Base-by-base conservation (phyloP, 1,140 invertebrate genomes). In the Scaptomyza graminum region DNA sequence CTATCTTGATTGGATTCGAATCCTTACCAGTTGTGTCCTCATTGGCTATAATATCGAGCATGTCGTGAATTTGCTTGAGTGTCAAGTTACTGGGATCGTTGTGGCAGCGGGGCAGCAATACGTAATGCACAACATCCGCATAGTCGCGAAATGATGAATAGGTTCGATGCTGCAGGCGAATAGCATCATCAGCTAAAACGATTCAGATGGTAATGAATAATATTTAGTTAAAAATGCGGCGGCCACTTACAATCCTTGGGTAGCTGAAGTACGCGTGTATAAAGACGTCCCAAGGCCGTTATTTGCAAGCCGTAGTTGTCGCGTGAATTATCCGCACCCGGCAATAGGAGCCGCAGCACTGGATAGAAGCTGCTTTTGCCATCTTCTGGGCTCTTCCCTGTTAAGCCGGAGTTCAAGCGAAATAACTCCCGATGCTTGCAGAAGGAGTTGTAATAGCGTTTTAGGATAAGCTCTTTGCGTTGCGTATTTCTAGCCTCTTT, bases 321-420 rank as follows among this genome's bases (percentile, higher is more conserved):
- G 65, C 95, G 92, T 49, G 94, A 92, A 63, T 93, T 93, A 74
- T 96, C 97, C 9, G 94, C 90, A 43, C 93, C 90, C 6, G 96
- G 96, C 5, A 97, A 76, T 7, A 97, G 88, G 12, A 97, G 92
- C 71, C 97, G 92, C 66, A 97, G 90, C 6, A 95, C 92, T 18
- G 95, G 93, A 92, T 94, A 97, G 54, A 97, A 94, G 54, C 94
- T 95, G 46, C 91, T 89, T 39, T 92, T 79, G 88, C 89, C 79
- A 22, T 74, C 70, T 68, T 82, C 90, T 4, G 28, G 28, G 0
- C 46, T 18, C 15, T 76, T 59, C 0, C 31, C 16, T 12, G 44
- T n/a, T 5, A 78, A 7, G 31, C 50, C 54, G 6, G 55, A 25
- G 37, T 71, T 50, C 31, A 67, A 44, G 5, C 83, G 80, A 44